Evolutionary conservation across 2,113 vertebrate species (phyloP).

Genomic region (Pungitius pungitius): DNA sequence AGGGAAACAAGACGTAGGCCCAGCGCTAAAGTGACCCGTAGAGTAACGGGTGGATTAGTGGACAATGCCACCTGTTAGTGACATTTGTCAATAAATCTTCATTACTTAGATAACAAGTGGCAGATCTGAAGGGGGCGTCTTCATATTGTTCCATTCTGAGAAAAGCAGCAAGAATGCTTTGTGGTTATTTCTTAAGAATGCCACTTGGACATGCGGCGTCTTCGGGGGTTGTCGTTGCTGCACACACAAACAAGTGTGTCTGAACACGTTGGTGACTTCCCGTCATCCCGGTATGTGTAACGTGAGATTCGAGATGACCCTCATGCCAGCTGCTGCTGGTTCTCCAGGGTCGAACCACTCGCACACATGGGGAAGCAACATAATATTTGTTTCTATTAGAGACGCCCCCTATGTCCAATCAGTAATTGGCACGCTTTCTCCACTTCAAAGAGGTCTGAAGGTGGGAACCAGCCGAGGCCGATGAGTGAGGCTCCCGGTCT

Average conservation of each 20-base stretch:
- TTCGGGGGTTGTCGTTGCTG: constrained; percentile 4
- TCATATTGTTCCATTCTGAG: neutral
- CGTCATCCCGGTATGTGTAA: constrained; percentile 63
- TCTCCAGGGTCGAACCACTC: constrained; percentile 54
- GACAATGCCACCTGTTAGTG: too few relatives aligned
- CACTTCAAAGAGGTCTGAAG: constrained; percentile 75
- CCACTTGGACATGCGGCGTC: neutral
- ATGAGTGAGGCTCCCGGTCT: constrained; percentile 73
- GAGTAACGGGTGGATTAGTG: neutral
- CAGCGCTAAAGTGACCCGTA: too few relatives aligned
- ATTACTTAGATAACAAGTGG: neutral
- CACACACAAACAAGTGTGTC: constrained; percentile 38
- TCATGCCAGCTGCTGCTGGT: constrained; percentile 73
- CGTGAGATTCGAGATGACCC: constrained; percentile 70
- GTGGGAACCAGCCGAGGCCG: constrained; percentile 63
- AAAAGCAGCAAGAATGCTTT: neutral
- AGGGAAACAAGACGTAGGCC: neutral
- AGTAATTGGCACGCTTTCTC: constrained; percentile 70
- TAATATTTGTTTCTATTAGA: constrained; percentile 78
- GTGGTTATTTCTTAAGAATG: neutral
- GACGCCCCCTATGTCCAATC: constrained; percentile 64
- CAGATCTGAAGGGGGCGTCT: neutral
- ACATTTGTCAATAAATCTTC: neutral
- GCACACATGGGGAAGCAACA: constrained; percentile 60
- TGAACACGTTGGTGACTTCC: constrained; percentile 45